Evolutionary conservation across 2,888 invertebrate species (phyloP), one percentile per base, ranked within the genome.

Genomic region (Stenurella melanura): DNA sequence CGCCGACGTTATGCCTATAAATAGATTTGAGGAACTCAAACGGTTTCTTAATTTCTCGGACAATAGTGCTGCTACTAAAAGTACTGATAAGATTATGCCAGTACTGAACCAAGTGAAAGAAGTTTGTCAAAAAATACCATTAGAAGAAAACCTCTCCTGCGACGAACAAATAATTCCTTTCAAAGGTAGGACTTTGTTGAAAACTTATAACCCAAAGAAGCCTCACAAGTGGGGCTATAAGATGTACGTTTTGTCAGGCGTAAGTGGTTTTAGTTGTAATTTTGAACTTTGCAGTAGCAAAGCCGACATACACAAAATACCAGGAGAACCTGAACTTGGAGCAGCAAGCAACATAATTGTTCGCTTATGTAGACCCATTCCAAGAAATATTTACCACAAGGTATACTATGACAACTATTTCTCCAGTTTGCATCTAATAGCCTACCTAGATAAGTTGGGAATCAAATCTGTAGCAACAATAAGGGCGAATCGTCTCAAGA

Each of bases 151-250:
- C 73, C 34, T 76, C 6, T 76, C 76, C 50, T 72, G 66, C 50
- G 77, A 78, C 38, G 78, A 80, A 19, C 77, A 78, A 56, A 75
- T 80, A 42, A 81, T 80, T 60, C 74, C 78, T 82, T 34, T 82
- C 83, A n/a, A n/a, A n/a, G n/a, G n/a, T n/a, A n/a, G n/a, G n/a
- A n/a, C n/a, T n/a, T n/a, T n/a, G n/a, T n/a, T n/a, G n/a, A n/a
- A n/a, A n/a, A n/a, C n/a, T n/a, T n/a, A n/a, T n/a, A n/a, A n/a
- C n/a, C n/a, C n/a, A n/a, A 80, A 81, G 34, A 87, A 86, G 68
- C 84, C 84, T 4, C 83, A 85, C 73, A 86, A 87, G 80, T 85
- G 82, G 83, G 84, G 84, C 17, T 85, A 80, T 66, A 84, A 84
- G 75, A 68, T 83, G 42, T 83, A 80, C 73, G 81, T 86, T 74